phyloP scores from a whole-genome alignment of 1,140 invertebrate species.

The Halotydeus destructor region DNA sequence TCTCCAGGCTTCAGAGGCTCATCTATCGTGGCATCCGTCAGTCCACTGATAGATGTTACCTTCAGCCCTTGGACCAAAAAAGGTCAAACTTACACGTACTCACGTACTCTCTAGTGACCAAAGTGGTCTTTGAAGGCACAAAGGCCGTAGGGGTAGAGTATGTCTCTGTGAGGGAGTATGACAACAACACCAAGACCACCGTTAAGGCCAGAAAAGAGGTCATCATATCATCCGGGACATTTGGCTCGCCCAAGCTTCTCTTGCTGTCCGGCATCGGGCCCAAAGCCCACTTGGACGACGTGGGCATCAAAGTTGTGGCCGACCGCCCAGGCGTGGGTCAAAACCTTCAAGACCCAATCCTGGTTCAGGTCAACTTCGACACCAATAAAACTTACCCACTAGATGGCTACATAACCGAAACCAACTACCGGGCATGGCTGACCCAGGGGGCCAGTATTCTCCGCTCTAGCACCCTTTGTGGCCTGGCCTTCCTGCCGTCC shows the following conservation, averaged over 20 bases:
- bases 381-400: too few species aligned
- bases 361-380: too few species aligned
- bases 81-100: neutral
- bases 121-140: neutral
- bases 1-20: too few species aligned
- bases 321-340: constrained; percentile 29
- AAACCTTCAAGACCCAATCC: constrained; percentile 25
- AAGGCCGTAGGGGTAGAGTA: neutral
- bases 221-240: constrained; percentile 14
- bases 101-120: neutral
- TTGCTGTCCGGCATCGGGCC: constrained; percentile 25
- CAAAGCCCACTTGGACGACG: constrained; percentile 17
- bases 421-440: too few species aligned
- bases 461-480: too few species aligned
- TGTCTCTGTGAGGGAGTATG: too few species aligned
- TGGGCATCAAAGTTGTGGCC: constrained; percentile 18
- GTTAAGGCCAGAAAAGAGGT: constrained; percentile 16
- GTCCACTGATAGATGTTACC: neutral
- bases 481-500: too few species aligned
- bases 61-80: neutral
- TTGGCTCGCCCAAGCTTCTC: constrained; percentile 18
- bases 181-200: neutral
- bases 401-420: too few species aligned
- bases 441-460: too few species aligned
- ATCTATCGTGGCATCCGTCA: neutral